Evolutionary conservation across 2,888 invertebrate species (phyloP).

Genomic region (Sinelater perroti): DNA sequence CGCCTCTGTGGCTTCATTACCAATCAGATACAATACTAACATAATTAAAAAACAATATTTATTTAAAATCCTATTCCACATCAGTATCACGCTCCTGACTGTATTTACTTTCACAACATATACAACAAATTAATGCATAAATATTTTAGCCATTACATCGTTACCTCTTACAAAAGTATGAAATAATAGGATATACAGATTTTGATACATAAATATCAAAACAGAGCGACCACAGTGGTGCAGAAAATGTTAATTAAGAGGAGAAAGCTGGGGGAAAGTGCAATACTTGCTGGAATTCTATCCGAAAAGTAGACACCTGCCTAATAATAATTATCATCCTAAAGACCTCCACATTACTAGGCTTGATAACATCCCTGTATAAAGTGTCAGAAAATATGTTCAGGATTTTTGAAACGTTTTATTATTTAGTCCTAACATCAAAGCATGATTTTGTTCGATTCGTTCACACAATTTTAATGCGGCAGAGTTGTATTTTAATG

Average conservation of each 20-base stretch:
- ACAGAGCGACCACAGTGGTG: conserved; percentile 1
- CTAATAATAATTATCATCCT: conserved; percentile 86
- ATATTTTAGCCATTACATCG: conserved; percentile 17
- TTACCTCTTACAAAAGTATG: conserved; percentile 11
- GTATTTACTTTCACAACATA: conserved; percentile 26
- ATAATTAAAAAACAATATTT: conserved; percentile 43
- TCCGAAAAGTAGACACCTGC: conserved; percentile 86
- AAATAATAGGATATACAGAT: conserved; percentile 16
- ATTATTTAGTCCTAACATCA: conserved; percentile 67
- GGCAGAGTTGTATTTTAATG: conserved; percentile 88
- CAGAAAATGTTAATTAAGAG: conserved; percentile 26
- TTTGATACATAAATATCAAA: conserved; percentile 16
- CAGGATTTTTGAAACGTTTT: conserved; percentile 88
- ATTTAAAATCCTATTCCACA: conserved; percentile 43
- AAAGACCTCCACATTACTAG: conserved; percentile 75
- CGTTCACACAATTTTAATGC: conserved; percentile 92
- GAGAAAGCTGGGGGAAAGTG: conserved; percentile 50
- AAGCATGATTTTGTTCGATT: conserved; percentile 88
- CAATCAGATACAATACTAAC: conserved; percentile 32
- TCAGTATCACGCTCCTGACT: conserved; percentile 40
- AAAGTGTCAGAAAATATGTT: conserved; percentile 92
- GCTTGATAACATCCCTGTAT: conserved; percentile 80
- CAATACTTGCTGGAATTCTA: conserved; percentile 81
- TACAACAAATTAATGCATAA: conserved; percentile 22
- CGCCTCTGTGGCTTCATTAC: conserved; percentile 19